Base-by-base conservation (phyloP, 2,113 vertebrate genomes). In the Calonectris borealis region DNA sequence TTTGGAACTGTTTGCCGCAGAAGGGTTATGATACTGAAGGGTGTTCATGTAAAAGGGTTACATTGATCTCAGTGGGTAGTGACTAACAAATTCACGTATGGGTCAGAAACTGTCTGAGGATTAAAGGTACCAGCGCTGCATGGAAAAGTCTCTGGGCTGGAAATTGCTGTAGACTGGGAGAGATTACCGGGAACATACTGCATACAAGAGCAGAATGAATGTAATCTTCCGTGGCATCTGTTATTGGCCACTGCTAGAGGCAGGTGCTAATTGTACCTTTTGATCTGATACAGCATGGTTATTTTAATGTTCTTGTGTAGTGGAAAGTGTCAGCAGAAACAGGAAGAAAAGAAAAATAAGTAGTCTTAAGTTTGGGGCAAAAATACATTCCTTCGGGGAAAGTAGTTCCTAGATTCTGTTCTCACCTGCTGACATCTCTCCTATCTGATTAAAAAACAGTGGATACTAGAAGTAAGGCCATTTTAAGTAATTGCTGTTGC, bases 331-430 rank as follows among this genome's bases (percentile, higher is more conserved):
- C 65, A 65, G 86, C n/a, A 91, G 78, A 79, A 94, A 71, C 19
- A 40, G 20, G 31, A 89, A 92, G 65, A 66, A 62, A 93, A 87
- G 34, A 31, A 72, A 88, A 88, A 49, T 34, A 51, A 70, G 26
- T 17, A 79, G 26, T 58, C 38, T 71, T 42, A 32, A 57, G 27
- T 92, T 72, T 57, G 42, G 65, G 77, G 44, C 17, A 89, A 86
- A 96, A 94, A 79, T 49, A 25, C 11, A n/a, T 95, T 95, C 78
- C 73, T 93, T 71, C 54, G 90, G 79, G 76, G 69, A 80, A 86
- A 31, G 27, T n/a, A 10, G 42, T 64, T 90, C 69, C 54, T 61
- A 71, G 49, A 60, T 58, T 76, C 51, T 40, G 0, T 87, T 96
- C 20, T 90, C 29, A 62, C 19, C 51, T 94, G 57, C 62, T 83